Base-by-base conservation (phyloP, 1,140 invertebrate genomes). In the Pachypeltis micranthus region DNA sequence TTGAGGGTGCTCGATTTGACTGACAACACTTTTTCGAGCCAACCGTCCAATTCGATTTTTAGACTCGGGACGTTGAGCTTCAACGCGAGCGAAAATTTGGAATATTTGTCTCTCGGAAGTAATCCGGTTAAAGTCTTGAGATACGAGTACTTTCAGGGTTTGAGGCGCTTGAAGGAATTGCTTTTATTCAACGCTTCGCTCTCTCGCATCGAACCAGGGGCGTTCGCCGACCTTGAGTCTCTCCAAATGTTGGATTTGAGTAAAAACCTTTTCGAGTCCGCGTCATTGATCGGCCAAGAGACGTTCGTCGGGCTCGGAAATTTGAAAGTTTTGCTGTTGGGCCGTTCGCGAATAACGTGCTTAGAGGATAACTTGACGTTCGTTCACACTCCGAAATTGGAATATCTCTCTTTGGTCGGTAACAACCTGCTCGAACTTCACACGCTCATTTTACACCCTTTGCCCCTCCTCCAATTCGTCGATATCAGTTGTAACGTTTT, bases 191-290 rank as follows among this genome's bases (percentile, higher is more conserved):
- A 59, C 25, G n/a, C 26, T 28, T 29, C 57, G 16, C 10, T 59
- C 12, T 31, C 14, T n/a, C 12, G 3, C n/a, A 31, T 59, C 14
- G 28, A 29, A 3, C n/a, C 19, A 16, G 26, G n/a, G 14, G n/a
- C 57, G 12, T 59, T 59, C 25, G n/a, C 16, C 4, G 29, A 59
- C 31, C 31, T 59, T 4, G n/a, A 14, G 1, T 19, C 14, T 59
- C 27, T 59, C 1, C 12, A 59, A 59, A 34, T 31, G 4, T 59
- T 59, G 29, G 57, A 54, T 56, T 56, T 24, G 54, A 62, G 24
- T 54, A 65, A 54, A 29, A 63, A 21, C 31, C 66, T 69, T 27
- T n/a, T 66, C 16, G 72, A 67, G 61, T 54, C 68, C 12, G 63
- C 66, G 19, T 39, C 12, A 4, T 7, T 21, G 62, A 62, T 61